phyloP scores from a whole-genome alignment of 2,888 invertebrate species.

The Aethes cnicana region DNA sequence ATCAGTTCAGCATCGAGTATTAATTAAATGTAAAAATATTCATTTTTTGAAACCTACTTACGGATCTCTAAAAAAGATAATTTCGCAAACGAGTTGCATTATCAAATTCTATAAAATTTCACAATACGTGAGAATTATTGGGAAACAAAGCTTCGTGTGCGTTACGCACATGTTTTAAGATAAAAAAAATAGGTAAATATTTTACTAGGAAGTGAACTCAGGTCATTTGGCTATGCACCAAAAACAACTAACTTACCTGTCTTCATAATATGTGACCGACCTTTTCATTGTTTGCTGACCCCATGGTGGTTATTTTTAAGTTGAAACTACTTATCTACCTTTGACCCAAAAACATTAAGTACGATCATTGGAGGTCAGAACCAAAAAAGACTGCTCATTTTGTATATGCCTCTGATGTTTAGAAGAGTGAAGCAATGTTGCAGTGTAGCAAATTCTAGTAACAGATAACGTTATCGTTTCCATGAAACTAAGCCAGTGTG shows the following conservation, averaged over 20 bases:
- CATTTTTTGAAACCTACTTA: background rate
- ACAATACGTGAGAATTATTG: slow-evolving; percentile 71
- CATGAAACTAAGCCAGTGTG: slow-evolving; percentile 67
- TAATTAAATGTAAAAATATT: background rate
- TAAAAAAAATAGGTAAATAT: too few relatives aligned
- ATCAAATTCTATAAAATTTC: slow-evolving; percentile 51
- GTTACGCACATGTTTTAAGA: slow-evolving; percentile 63
- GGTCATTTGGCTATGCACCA: too few relatives aligned
- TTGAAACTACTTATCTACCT: background rate
- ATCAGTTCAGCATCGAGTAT: too few relatives aligned
- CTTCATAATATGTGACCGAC: too few relatives aligned
- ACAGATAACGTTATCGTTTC: slow-evolving; percentile 70
- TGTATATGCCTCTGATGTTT: background rate
- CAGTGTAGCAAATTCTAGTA: slow-evolving; percentile 50
- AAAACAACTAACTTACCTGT: too few relatives aligned
- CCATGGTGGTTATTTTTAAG: background rate
- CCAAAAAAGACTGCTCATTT: too few relatives aligned
- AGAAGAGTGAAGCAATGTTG: slow-evolving; percentile 31
- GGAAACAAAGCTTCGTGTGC: slow-evolving; percentile 56
- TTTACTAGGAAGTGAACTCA: too few relatives aligned
- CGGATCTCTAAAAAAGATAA: slow-evolving; percentile 38
- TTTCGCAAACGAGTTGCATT: slow-evolving; percentile 73
- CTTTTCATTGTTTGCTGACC: too few relatives aligned
- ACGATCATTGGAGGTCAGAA: too few relatives aligned
- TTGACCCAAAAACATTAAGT: too few relatives aligned